Evolutionary conservation across 2,113 vertebrate species (phyloP).

Genomic region (Cercopithecus mona): DNA sequence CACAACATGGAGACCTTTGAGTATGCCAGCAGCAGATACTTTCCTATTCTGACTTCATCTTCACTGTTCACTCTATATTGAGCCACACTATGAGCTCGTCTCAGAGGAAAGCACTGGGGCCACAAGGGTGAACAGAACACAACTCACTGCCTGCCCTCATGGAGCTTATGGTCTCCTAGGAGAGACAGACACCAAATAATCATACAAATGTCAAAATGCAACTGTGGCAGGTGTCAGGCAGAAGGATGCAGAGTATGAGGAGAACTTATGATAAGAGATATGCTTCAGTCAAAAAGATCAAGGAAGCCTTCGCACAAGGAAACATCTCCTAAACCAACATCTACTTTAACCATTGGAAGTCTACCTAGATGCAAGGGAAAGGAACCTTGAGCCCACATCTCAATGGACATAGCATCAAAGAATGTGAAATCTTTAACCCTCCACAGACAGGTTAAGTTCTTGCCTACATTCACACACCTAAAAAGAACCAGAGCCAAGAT

Average conservation of each 20-base stretch:
- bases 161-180: background rate
- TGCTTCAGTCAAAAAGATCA: background rate
- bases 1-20: background rate
- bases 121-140: background rate
- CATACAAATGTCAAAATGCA: background rate
- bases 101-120: background rate
- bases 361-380: background rate
- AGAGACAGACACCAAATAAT: background rate
- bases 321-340: background rate
- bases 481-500: background rate
- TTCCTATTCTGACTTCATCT: background rate
- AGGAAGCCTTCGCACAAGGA: background rate
- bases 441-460: background rate
- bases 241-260: background rate
- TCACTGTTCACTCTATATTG: background rate
- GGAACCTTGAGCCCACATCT: background rate
- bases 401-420: background rate
- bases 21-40: background rate
- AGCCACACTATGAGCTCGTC: background rate
- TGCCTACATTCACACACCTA: background rate
- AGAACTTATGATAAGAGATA: background rate
- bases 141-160: background rate
- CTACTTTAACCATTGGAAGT: background rate
- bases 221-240: background rate
- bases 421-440: background rate